These are phyloP conservation scores for Dicranocentrus wangi DNA, from an alignment of 2,888 invertebrate species.

Conservation along the genomic window DNA sequence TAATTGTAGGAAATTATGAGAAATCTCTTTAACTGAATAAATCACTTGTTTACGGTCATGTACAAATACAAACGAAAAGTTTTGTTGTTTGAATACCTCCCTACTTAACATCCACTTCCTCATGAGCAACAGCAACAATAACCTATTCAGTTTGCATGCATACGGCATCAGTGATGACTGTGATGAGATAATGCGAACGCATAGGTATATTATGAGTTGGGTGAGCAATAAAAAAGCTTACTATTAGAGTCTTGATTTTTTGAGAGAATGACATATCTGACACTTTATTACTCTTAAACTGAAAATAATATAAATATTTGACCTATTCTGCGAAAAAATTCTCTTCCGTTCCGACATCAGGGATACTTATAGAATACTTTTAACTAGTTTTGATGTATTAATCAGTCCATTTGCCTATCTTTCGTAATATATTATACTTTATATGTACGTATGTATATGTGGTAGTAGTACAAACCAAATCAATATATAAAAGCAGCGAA, in stretches of 20 bases:
- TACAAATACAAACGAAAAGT: background rate
- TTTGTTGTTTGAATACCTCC: no score
- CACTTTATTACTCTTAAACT: constrained; percentile 32
- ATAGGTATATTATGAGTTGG: no score
- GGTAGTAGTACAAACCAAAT: constrained; percentile 12
- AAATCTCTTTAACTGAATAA: background rate
- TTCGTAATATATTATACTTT: constrained; percentile 12
- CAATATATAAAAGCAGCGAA: constrained; percentile 25
- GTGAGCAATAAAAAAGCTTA: background rate
- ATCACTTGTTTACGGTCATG: background rate
- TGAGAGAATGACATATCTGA: constrained; percentile 12
- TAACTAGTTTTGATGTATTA: no score
- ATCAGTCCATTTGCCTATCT: constrained; percentile 36
- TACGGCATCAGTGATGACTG: no score
- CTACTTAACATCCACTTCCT: no score
- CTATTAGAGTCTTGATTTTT: no score
- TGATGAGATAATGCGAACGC: no score
- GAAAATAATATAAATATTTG: constrained; percentile 30
- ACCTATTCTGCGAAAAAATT: constrained; percentile 25
- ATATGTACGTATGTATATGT: background rate
- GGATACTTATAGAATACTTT: background rate
- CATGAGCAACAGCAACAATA: no score
- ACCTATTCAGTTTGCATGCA: no score
- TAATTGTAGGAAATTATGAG: no score
- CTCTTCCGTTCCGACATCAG: constrained; percentile 26